Conservation (phyloP, 2,888 invertebrate species). For the Nymphalis urticae region DNA sequence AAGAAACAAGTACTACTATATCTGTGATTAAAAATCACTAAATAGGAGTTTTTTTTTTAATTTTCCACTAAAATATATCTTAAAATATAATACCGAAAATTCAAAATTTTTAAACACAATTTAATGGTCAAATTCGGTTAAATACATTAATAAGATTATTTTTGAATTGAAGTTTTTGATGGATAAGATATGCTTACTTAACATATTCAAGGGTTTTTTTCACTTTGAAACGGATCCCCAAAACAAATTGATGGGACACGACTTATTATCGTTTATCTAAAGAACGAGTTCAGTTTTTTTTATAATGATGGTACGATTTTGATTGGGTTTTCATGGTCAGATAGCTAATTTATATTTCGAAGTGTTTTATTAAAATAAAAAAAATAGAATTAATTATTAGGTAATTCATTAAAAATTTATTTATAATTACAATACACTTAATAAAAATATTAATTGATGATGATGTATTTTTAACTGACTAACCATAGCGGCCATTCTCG, state of each 20-base stretch:
- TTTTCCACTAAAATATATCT: background rate
- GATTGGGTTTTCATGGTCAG: slow-evolving; percentile 1
- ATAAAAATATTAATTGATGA: background rate
- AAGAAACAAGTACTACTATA: no score
- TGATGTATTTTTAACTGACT: background rate
- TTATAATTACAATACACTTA: background rate
- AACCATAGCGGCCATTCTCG: background rate
- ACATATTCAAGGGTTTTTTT: background rate
- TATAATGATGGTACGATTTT: background rate
- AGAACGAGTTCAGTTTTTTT: slow-evolving; percentile 8
- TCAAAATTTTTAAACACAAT: no score
- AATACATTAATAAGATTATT: background rate
- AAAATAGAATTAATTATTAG: background rate
- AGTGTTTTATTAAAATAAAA: background rate
- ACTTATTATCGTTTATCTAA: slow-evolving; percentile 3
- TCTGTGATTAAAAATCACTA: no score
- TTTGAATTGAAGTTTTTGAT: background rate
- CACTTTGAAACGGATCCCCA: background rate
- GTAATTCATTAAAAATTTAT: background rate
- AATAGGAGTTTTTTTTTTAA: background rate
- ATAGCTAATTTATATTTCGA: background rate
- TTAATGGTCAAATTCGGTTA: no score
- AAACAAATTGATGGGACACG: slow-evolving; percentile 8
- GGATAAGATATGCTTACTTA: no score
- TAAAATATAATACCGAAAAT: background rate